Conservation (phyloP, 2,797 vertebrate species). For the Cynopterus sphinx region DNA sequence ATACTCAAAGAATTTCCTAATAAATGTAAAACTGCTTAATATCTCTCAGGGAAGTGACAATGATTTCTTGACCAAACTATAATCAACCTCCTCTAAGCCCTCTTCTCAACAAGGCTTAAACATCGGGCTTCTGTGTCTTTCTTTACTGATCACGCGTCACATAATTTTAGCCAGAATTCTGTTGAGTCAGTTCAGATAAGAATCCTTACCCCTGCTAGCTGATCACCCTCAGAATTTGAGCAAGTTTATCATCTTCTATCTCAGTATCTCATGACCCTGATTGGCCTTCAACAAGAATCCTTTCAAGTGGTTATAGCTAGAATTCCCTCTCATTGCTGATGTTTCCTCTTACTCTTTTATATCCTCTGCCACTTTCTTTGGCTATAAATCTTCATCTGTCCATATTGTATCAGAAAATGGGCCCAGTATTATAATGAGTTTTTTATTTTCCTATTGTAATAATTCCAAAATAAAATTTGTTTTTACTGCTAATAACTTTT, state of each 20-base stretch:
- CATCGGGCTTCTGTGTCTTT: background rate
- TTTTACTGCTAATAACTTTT: background rate
- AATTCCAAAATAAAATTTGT: background rate
- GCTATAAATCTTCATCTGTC: background rate
- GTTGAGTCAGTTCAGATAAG: background rate
- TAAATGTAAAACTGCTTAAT: background rate
- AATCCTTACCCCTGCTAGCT: background rate
- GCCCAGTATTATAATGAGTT: background rate
- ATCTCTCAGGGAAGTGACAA: background rate
- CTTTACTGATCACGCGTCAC: fast-evolving
- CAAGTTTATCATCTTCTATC: background rate
- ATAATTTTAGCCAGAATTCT: background rate
- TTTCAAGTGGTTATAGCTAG: background rate
- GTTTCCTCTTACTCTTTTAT: background rate
- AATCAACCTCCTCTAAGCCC: background rate
- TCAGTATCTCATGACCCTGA: background rate
- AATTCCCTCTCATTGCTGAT: background rate
- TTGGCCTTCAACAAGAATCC: background rate
- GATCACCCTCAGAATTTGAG: background rate
- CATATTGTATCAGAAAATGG: background rate
- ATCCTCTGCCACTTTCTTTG: background rate
- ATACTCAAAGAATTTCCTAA: background rate
- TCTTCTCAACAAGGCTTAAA: background rate
- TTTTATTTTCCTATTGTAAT: background rate
- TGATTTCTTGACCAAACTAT: background rate